A percentile compares a stretch with the other conserved stretches of the same genome.
Conservation (phyloP, 2,113 vertebrate genomes). For the Pteropus alecto region DNA sequence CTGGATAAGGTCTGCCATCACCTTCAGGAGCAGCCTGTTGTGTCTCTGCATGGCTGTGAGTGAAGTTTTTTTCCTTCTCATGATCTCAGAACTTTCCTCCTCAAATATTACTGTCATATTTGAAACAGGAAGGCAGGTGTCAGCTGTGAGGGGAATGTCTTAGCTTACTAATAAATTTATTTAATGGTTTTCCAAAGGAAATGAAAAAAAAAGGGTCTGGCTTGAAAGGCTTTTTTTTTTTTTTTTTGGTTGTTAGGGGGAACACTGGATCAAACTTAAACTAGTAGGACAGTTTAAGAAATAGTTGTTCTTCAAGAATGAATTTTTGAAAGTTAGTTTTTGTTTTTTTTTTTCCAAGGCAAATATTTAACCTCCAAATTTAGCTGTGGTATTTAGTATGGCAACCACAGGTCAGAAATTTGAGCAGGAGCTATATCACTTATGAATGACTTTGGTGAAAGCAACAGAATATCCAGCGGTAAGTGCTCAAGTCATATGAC, state of each 20-base stretch:
- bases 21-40: neutral
- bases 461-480: neutral
- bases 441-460: constrained; percentile 6
- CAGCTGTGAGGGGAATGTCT: neutral
- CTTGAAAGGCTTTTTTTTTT: neutral
- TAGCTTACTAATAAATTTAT: neutral
- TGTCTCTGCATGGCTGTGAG: neutral
- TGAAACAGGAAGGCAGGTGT: constrained; percentile 45
- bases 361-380: neutral
- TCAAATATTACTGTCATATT: neutral
- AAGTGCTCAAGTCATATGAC: neutral
- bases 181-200: constrained; percentile 29
- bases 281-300: neutral
- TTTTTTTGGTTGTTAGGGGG: neutral
- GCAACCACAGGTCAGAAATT: neutral
- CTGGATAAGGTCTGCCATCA: neutral
- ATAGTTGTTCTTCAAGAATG: constrained; percentile 8
- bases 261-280: neutral
- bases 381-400: neutral
- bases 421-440: neutral
- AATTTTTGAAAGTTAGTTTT: neutral
- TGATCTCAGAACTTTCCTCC: neutral
- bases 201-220: neutral
- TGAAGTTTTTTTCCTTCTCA: neutral
- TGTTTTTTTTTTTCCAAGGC: neutral